These are phyloP conservation scores for Dendrocopos noguchii DNA, from an alignment of 2,113 vertebrate genomes.

Conservation along the genomic window DNA sequence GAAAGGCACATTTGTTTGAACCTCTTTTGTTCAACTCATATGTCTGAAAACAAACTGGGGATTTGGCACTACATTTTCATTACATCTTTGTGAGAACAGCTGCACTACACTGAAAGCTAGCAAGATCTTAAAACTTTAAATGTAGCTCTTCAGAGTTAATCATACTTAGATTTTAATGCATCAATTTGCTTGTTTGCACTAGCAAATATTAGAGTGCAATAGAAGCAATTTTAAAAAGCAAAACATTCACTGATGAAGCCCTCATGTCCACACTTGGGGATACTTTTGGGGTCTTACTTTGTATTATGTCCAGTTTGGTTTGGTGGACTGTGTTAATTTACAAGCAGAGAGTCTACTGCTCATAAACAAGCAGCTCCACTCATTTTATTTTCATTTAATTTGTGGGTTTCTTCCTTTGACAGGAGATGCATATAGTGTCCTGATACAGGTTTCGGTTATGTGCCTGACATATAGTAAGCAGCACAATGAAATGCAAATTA, in stretches of 20 bases:
- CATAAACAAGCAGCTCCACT: neutral
- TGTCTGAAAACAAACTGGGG: neutral
- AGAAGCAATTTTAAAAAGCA: neutral
- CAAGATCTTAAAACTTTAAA: neutral
- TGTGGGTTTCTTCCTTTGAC: neutral
- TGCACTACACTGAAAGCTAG: neutral
- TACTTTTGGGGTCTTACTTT: neutral
- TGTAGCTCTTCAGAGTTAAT: neutral
- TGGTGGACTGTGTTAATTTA: neutral
- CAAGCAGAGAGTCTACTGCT: neutral
- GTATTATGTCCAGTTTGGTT: neutral
- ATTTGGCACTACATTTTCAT: neutral
- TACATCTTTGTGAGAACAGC: neutral
- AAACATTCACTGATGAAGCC: neutral
- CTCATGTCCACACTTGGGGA: neutral
- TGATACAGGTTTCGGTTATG: neutral
- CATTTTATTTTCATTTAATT: neutral
- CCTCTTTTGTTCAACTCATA: neutral
- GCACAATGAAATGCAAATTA: conserved; percentile 27
- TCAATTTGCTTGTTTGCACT: neutral
- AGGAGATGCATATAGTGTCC: neutral
- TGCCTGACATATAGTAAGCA: neutral
- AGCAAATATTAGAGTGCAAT: neutral
- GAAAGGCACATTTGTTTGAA: neutral
- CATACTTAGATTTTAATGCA: neutral